Percentiles rank a stretch among this genome's conserved stretches.
These are phyloP conservation scores for Xanthorhoe spadicearia DNA, from an alignment of 2,888 invertebrate genomes.

Conservation along the genomic window DNA sequence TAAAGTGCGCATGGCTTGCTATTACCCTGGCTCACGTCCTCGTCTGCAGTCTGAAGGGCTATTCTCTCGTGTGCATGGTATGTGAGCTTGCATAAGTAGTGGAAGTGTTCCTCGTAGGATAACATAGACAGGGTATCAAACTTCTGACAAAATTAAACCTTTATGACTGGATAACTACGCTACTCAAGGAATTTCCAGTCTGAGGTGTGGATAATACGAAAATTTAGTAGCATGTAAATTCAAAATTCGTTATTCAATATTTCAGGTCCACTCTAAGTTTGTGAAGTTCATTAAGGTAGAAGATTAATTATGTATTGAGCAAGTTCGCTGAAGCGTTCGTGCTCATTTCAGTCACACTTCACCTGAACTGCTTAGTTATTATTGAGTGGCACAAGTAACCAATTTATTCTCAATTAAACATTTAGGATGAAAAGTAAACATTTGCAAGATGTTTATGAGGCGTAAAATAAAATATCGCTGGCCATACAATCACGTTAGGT, in stretches of 20 bases:
- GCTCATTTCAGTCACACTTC: constrained; percentile 34
- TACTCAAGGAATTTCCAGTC: constrained; percentile 21
- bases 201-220: constrained; percentile 52
- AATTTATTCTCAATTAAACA: constrained; percentile 13
- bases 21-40: constrained; percentile 34
- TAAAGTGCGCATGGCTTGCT: constrained; percentile 35
- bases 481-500: too few species aligned
- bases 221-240: constrained; percentile 56
- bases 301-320: constrained; percentile 65
- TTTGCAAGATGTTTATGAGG: too few species aligned
- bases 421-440: background rate
- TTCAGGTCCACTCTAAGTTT: constrained; percentile 80
- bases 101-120: constrained; percentile 14
- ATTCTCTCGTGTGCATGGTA: constrained; percentile 29
- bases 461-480: too few species aligned
- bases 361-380: constrained; percentile 27
- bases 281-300: constrained; percentile 76
- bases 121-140: constrained; percentile 1
- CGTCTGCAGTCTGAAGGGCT: constrained; percentile 38
- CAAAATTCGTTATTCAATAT: constrained; percentile 77
- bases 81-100: constrained; percentile 34
- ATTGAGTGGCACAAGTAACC: constrained; percentile 16
- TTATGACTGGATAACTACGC: constrained; percentile 4
- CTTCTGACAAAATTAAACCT: background rate
- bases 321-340: constrained; percentile 31